A percentile compares a stretch with the other conserved stretches of the same genome.
Evolutionary conservation across 2,797 vertebrate genomes (phyloP).

Genomic region (Hephaestus fuliginosus): DNA sequence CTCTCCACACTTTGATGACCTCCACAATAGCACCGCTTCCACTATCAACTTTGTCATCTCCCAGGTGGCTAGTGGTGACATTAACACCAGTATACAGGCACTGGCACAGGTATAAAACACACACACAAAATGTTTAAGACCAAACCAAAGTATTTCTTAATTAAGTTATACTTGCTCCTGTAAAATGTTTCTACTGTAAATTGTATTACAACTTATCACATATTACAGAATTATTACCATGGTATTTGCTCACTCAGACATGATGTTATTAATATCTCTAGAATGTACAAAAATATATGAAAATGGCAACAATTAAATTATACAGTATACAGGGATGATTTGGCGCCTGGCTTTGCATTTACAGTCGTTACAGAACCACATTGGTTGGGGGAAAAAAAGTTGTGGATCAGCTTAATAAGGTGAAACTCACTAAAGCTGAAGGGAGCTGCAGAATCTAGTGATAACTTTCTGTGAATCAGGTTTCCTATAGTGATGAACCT

Average conservation of each 20-base stretch:
- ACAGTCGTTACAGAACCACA: neutral
- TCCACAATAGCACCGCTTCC: conserved; percentile 97
- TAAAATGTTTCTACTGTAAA: neutral
- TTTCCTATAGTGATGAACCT: neutral
- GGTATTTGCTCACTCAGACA: neutral
- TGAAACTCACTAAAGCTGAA: neutral
- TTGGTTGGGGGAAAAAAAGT: neutral
- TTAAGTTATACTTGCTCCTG: neutral
- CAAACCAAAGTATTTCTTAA: too few relatives aligned
- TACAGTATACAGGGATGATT: too few relatives aligned
- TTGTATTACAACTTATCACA: neutral
- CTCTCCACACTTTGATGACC: conserved; percentile 96
- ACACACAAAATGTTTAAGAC: too few relatives aligned
- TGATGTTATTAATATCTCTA: neutral
- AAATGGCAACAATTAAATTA: too few relatives aligned
- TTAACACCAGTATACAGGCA: conserved; percentile 97
- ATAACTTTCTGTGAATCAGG: neutral
- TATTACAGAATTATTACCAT: neutral
- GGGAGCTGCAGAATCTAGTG: neutral
- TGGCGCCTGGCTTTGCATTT: neutral
- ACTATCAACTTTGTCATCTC: conserved; percentile 99
- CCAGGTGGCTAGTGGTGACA: conserved; percentile 97
- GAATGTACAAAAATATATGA: too few relatives aligned
- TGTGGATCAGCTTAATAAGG: neutral
- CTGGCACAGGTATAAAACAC: conserved; percentile 91